Percentiles rank a stretch among this genome's conserved stretches.
Conservation (phyloP, 2,113 vertebrate species). For the Macheiramphus alcinus region DNA sequence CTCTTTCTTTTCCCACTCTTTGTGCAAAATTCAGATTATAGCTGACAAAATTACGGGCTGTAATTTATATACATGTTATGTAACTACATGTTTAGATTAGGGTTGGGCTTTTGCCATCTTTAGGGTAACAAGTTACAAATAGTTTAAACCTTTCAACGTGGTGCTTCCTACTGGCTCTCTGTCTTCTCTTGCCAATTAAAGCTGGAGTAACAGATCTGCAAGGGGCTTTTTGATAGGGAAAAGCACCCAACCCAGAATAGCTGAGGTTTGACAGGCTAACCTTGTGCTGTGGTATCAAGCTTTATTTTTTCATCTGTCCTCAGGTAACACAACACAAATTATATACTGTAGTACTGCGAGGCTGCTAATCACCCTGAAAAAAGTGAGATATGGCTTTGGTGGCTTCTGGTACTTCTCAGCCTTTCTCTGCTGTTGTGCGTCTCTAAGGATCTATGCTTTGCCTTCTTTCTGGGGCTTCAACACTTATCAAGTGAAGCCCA, state of each 20-base stretch:
- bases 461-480: neutral
- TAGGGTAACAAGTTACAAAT: neutral
- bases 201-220: neutral
- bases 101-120: neutral
- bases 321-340: neutral
- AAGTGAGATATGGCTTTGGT: neutral
- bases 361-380: neutral
- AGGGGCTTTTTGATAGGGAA: neutral
- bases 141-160: neutral
- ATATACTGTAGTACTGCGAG: neutral
- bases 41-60: neutral
- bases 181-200: neutral
- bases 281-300: neutral
- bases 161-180: neutral
- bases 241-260: neutral
- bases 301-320: neutral
- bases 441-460: neutral
- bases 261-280: neutral
- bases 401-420: neutral
- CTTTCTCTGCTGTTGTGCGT: neutral
- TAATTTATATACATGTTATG: neutral
- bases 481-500: fast-evolving
- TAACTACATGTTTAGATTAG: neutral
- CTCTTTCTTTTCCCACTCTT: neutral
- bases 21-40: neutral